phyloP scores from a whole-genome alignment of 2,113 vertebrate genomes.

The Chauna torquata region DNA sequence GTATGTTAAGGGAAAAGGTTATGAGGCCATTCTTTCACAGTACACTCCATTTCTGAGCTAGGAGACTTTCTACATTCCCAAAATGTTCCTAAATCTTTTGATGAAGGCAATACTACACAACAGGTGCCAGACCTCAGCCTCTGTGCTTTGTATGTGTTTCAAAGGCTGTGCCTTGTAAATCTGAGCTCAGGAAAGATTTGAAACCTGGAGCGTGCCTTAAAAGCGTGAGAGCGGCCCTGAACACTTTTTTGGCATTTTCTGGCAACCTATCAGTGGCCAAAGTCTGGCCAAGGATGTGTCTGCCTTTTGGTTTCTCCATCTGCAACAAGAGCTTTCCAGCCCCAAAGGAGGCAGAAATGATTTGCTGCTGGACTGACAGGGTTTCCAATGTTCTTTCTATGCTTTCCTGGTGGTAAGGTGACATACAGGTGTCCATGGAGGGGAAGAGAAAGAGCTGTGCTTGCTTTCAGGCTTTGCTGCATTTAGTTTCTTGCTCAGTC shows the following conservation, averaged over 20 bases:
- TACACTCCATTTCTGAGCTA: neutral
- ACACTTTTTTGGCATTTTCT: neutral
- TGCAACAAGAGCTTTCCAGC: neutral
- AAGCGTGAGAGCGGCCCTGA: neutral
- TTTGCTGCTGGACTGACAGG: neutral
- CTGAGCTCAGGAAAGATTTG: neutral
- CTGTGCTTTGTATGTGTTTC: neutral
- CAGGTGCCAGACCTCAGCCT: neutral
- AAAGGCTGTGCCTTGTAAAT: neutral
- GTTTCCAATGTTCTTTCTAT: neutral
- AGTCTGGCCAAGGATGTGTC: constrained; percentile 33
- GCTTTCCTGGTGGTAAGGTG: neutral
- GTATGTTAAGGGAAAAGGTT: neutral
- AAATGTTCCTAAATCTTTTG: neutral
- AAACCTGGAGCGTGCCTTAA: neutral
- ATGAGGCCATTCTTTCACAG: neutral
- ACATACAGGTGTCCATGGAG: neutral
- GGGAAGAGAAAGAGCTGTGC: neutral
- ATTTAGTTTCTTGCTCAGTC: neutral
- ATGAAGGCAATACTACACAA: neutral
- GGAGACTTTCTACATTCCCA: neutral
- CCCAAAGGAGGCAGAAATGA: neutral
- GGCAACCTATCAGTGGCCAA: neutral
- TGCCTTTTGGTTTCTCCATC: neutral
- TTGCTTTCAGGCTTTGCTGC: neutral